Evolutionary conservation across 2,797 vertebrate genomes (phyloP), one percentile per base, ranked within the genome.

Genomic region (Carcharodon carcharias): DNA sequence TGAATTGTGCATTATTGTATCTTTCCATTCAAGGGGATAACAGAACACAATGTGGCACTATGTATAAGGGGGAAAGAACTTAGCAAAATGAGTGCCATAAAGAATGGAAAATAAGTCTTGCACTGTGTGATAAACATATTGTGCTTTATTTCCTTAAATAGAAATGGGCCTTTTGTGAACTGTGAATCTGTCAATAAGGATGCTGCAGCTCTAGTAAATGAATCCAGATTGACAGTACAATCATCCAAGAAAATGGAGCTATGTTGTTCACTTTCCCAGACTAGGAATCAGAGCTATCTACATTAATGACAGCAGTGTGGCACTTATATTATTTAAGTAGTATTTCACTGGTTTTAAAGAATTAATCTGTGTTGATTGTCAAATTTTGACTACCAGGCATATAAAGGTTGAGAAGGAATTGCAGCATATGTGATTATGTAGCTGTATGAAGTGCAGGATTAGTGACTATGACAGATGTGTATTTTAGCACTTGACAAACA

Each of bases 51-150:
- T 54, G 45, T 95, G 28, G 26, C 93, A 54, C 40, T 26, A 16
- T 95, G 54, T 16, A 73, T 31, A 23, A 23, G 23, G 93, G 23
- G 93, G 6, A 40, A 95, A 69, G 40, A 50, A 71, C 1, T 95
- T 56, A 77, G 31, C 96, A 97, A 97, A 97, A 96, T 95, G 73
- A 97, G 96, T 96, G 97, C 96, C 97, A 96, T 96, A 85, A 96
- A 96, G 93, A 96, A 96, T 40, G 0, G 96, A 96, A 95, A 96
- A 96, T 93, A 95, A 97, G 96, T 95, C 96, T 97, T 97, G 96
- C 96, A 96, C 96, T 97, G 82, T 97, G 97, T 93, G 91, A 63
- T 26, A 93, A 93, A 65, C 26, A 61, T 61, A 92, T 63, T 63
- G 35, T 92, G 97, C 96, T 97, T 85, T 96, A 96, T 96, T 89